Base-by-base conservation (phyloP, 2,113 vertebrate species). In the Nycticorax nycticorax region DNA sequence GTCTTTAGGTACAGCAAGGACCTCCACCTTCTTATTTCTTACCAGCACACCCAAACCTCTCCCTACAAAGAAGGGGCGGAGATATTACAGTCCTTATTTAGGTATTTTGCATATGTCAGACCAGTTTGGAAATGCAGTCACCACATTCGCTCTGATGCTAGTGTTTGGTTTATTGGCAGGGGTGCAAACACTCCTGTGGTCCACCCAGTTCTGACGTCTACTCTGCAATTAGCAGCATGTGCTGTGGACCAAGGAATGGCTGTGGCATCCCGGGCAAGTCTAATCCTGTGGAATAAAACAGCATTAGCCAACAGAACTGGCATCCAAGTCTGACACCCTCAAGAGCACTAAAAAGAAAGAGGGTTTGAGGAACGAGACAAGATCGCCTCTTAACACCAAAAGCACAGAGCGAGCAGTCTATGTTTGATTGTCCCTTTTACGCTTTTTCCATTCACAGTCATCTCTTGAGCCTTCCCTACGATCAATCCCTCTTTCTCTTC, bases 331-430 rank as follows among this genome's bases (percentile, higher is more conserved):
- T 47, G 26, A 52, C 23, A 67, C 24, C 14, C 11, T 63, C 41
- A 88, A 41, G 3, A 56, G 52, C 8, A 30, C 5, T 16, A 48
- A 39, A 55, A 66, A 20, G 4, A 22, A 74, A 81, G 27, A 48
- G 7, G 7, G 7, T 48, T 9, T 32, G 37, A 93, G 27, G 32
- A 86, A 35, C 6, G 18, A 43, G 16, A 56, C 10, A 75, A 39
- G 37, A 6, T 1, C 1, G 3, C 3, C 14, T 28, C 9, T 27
- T 75, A 81, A 16, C 41, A 27, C 3, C 7, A 30, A 57, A 41
- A 69, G 23, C 52, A 48, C 10, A 57, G 30, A 69, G 47, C 15
- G 11, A 56, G 6, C 9, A 52, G 24, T 35, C 22, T 50, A 5
- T 56, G 17, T 39, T 56, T 50, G 10, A 37, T 60, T 57, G 16